Conservation (phyloP, 2,113 vertebrate species). For the Lepidiolamprologus cunningtoni region DNA sequence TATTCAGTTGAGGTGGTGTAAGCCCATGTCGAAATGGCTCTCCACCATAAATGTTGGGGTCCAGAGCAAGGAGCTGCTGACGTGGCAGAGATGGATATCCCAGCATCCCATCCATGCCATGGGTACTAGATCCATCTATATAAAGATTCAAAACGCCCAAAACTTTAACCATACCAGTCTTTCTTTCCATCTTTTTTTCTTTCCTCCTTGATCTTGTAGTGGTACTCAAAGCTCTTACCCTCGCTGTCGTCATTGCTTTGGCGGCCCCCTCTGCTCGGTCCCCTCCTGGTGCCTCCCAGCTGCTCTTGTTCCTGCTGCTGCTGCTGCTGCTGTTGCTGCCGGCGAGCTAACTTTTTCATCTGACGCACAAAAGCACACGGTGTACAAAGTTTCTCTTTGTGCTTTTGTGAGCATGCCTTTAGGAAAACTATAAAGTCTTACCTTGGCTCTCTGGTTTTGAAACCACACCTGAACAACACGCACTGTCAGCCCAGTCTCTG, state of each 20-base stretch:
- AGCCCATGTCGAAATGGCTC: slow-evolving; percentile 82
- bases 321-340: slow-evolving; percentile 80
- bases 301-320: slow-evolving; percentile 84
- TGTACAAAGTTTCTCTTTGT: background rate
- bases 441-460: slow-evolving; percentile 90
- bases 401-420: background rate
- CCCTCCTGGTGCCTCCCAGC: slow-evolving; percentile 70
- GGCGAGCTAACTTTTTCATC: slow-evolving; percentile 91
- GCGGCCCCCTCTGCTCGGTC: slow-evolving; percentile 72
- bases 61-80: slow-evolving; percentile 79
- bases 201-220: background rate
- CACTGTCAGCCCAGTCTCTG: slow-evolving; percentile 84
- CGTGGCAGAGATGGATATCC: slow-evolving; percentile 77
- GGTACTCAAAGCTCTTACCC: slow-evolving; percentile 63
- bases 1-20: slow-evolving; percentile 80
- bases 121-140: slow-evolving; percentile 77
- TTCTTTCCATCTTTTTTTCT: background rate
- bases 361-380: slow-evolving; percentile 31
- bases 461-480: slow-evolving; percentile 90
- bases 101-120: slow-evolving; percentile 80
- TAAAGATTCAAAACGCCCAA: background rate
- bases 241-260: slow-evolving; percentile 85
- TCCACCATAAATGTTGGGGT: slow-evolving; percentile 78
- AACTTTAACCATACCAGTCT: background rate
- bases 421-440: slow-evolving; percentile 30